Evolutionary conservation across 2,888 invertebrate species (phyloP), one percentile per base, ranked within the genome.

Genomic region (Desoria tigrina): DNA sequence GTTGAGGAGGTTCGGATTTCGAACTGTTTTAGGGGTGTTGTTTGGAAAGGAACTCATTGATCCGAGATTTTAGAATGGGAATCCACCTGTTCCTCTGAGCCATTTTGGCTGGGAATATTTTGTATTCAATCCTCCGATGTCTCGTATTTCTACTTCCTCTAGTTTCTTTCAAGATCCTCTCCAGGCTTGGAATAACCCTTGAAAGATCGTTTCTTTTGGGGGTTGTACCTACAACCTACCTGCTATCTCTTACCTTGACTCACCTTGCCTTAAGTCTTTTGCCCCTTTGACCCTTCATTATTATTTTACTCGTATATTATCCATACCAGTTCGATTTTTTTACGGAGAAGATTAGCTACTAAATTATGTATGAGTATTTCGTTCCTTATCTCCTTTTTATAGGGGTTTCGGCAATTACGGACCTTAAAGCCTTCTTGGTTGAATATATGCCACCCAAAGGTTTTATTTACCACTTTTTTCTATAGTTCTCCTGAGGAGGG

Each of bases 231-330:
- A n/a, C n/a, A 32, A 7, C 32, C 11, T 32, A 32, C 32, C 32
- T 32, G 32, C n/a, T 16, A 39, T 11, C 9, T 39, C 18, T 32
- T 50, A 63, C 56, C 50, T 56, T 50, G 50, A 26, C 23, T 63
- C 50, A 63, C 63, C 63, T 63, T 63, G 57, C 63, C 63, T 32
- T 37, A 39, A 55, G 63, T 42, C 45, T 24, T 57, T 45, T 62
- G 45, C 9, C 45, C 45, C 16, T 45, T 45, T 45, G 45, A 63
- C 56, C 57, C 63, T 50, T 62, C 50, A 39, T 16, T 45, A 45
- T 16, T 45, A n/a, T n/a, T 45, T n/a, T 45, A 4, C 45, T 45
- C n/a, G 16, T 18, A 21, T 21, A 11, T 45, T 11, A 39, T 39
- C 39, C 39, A 11, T 16, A 16, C 9, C n/a, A 16, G 16, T 45